Evolutionary conservation across 2,888 invertebrate genomes (phyloP).

Genomic region (Iphiclides podalirius): DNA sequence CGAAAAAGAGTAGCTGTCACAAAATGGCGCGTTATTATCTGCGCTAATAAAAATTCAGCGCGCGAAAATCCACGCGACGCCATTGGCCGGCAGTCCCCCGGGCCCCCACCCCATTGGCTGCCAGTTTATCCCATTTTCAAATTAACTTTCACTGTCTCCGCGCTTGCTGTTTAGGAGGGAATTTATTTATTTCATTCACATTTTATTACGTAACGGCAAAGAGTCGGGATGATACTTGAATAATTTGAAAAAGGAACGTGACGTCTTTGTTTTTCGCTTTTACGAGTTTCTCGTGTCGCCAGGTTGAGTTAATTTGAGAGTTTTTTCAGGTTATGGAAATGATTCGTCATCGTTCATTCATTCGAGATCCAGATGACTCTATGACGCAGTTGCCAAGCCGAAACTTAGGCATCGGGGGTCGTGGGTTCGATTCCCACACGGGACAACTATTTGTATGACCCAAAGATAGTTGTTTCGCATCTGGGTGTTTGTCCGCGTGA

Average conservation of each 20-base stretch:
- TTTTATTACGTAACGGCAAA: constrained; percentile 42
- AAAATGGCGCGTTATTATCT: constrained; percentile 78
- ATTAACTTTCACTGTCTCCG: constrained; percentile 76
- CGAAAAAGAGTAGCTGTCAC: constrained; percentile 66
- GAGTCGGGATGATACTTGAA: constrained; percentile 30
- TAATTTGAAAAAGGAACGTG: constrained; percentile 20
- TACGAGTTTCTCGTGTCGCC: background rate
- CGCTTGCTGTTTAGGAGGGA: constrained; percentile 53
- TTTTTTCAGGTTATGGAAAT: background rate
- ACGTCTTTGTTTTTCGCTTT: constrained; percentile 13
- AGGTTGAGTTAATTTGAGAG: constrained; percentile 2
- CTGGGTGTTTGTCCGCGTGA: too few species aligned
- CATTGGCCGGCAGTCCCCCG: constrained; percentile 65
- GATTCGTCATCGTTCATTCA: background rate
- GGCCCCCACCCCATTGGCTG: constrained; percentile 63
- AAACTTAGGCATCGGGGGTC: too few species aligned
- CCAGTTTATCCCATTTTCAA: constrained; percentile 78
- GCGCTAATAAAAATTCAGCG: constrained; percentile 79
- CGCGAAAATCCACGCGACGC: constrained; percentile 67
- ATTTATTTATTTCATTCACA: constrained; percentile 64
- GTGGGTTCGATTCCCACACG: too few species aligned
- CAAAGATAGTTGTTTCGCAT: too few species aligned
- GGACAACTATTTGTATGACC: too few species aligned
- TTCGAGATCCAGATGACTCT: too few species aligned
- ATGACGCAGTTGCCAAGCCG: too few species aligned